Base-by-base conservation (phyloP, 2,888 invertebrate species). In the Steinernema scapterisci region DNA sequence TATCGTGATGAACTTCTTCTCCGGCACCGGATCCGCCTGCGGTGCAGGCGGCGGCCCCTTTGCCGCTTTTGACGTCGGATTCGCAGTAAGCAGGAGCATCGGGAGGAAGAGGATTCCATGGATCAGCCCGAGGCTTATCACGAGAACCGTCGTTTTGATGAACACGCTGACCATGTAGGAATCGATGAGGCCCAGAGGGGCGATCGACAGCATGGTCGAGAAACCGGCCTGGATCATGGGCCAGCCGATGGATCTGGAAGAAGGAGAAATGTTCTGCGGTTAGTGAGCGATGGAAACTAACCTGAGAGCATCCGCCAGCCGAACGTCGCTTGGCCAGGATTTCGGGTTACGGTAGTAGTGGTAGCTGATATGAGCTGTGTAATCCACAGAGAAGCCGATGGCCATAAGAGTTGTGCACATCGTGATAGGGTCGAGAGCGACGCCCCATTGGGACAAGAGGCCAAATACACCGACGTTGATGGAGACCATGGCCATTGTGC, bases 391-490 rank as follows among this genome's bases (percentile, higher is more conserved):
- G 71, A 80, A 81, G 7, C 81, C 81, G 48, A 83, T 76, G 71
- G 79, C 76, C 79, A 83, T 82, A 23, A 83, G 72, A 7, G 81
- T 81, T 11, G 82, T 84, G 74, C 82, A 82, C 83, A 83, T 83
- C 9, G 82, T 80, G 46, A 84, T 82, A 0, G 83, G 83, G 73
- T 84, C 83, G 43, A 84, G 76, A 48, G 81, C 80, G 21, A 84
- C 83, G 63, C 76, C 70, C 83, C 83, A 84, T 0, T 81, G 76
- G 2, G 81, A 81, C 7, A 84, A 73, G 1, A 82, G 74, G 7
- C 83, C 83, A 56, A 84, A 84, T 0, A 84, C 83, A 9, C 83
- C 83, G 13, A 82, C 75, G 73, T 83, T 84, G 70, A 84, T 83
- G 9, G 82, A 82, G 16, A 81, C 71, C 82, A 84, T 83, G 6